Percentiles rank a stretch among this genome's conserved stretches.
Evolutionary conservation across 1,140 invertebrate genomes (phyloP).

Genomic region (Temnothorax longispinosus): DNA sequence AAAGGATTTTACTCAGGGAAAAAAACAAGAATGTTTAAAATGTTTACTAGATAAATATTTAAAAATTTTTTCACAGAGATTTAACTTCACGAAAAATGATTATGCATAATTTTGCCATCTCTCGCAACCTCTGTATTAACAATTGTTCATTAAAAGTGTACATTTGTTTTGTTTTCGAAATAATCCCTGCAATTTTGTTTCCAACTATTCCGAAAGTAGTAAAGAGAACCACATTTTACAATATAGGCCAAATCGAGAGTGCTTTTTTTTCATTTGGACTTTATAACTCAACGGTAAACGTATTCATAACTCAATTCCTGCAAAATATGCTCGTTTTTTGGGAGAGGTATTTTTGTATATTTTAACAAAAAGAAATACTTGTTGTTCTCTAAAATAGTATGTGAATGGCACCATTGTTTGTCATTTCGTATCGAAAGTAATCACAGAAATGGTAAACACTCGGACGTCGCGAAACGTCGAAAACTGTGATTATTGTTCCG

Average conservation of each 20-base stretch:
- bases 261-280: constrained; percentile 4
- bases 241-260: background rate
- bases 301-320: background rate
- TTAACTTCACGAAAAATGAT: background rate
- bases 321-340: constrained; percentile 5
- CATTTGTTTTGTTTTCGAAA: background rate
- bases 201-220: background rate
- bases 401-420: background rate
- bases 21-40: background rate
- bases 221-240: background rate
- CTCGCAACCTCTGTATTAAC: background rate
- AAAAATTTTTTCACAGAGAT: background rate
- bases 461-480: background rate
- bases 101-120: background rate
- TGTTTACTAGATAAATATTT: background rate
- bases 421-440: constrained; percentile 19
- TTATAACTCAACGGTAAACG: background rate
- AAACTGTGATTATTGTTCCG: constrained; percentile 2
- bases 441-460: constrained; percentile 4
- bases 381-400: background rate
- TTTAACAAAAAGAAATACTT: constrained; percentile 1
- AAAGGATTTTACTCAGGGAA: background rate
- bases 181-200: constrained; percentile 2
- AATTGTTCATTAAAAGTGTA: background rate
- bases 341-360: background rate